phyloP scores from a whole-genome alignment of 53 echinoderm and acorn worm species.

The Pentamera pediparva region DNA sequence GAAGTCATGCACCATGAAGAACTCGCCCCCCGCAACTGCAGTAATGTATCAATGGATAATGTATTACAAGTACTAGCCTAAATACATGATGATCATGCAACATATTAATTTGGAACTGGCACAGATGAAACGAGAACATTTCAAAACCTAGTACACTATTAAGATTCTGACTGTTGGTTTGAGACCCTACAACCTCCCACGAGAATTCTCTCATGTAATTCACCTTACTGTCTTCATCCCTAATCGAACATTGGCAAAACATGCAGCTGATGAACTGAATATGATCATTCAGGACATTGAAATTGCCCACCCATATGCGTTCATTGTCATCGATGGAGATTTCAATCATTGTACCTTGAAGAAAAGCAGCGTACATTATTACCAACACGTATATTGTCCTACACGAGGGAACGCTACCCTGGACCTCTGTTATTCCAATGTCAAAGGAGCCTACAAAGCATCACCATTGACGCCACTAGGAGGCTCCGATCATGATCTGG shows the following conservation, averaged over 20 bases:
- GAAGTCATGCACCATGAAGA: too few species aligned
- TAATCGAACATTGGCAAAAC: background rate
- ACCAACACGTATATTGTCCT: conserved; percentile 1
- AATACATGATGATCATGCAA: too few species aligned
- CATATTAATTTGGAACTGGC: too few species aligned
- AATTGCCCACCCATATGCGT: background rate
- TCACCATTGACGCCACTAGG: background rate
- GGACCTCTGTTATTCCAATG: conserved; percentile 5
- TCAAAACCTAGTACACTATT: too few species aligned
- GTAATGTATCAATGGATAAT: too few species aligned
- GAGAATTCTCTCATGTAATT: background rate
- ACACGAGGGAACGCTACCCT: background rate
- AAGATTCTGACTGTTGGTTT: background rate
- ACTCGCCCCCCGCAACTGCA: too few species aligned
- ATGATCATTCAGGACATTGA: background rate
- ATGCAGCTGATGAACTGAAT: background rate
- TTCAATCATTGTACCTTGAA: background rate
- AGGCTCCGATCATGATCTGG: conserved; percentile 6
- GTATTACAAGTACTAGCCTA: too few species aligned
- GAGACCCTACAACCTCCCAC: background rate
- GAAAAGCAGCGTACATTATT: background rate
- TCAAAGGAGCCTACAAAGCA: background rate
- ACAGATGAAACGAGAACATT: too few species aligned
- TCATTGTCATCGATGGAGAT: background rate
- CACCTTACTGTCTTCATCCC: background rate